Conservation (phyloP, 2,888 invertebrate genomes). For the Drosophila longiperda region DNA sequence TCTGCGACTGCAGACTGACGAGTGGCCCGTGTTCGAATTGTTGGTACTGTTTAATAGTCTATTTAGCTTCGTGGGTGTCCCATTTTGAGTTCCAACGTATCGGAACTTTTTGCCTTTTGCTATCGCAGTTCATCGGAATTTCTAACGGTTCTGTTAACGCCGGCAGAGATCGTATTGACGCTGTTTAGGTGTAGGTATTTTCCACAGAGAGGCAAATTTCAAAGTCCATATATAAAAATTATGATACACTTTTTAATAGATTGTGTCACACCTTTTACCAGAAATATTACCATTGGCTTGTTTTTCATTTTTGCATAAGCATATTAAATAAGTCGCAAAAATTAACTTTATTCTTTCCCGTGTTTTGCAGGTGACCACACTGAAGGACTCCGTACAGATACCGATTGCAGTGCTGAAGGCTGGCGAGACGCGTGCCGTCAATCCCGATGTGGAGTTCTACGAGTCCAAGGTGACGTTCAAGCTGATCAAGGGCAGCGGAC, state of each 20-base stretch:
- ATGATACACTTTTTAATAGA: not conserved
- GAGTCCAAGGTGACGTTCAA: conserved; percentile 94
- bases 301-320: not conserved
- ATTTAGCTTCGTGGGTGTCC: not conserved
- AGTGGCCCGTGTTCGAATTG: conserved; percentile 20
- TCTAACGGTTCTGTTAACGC: not conserved
- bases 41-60: conserved; percentile 29
- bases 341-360: not conserved
- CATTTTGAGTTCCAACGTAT: not conserved
- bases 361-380: conserved; percentile 81
- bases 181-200: not conserved
- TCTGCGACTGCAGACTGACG: conserved; percentile 29
- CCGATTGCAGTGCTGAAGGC: conserved; percentile 93
- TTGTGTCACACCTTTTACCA: not conserved
- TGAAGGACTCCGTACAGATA: conserved; percentile 90
- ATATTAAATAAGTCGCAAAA: not conserved
- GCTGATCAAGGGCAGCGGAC: conserved; percentile 91
- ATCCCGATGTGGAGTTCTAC: conserved; percentile 93
- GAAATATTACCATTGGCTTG: not conserved
- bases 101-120: conserved; percentile 1
- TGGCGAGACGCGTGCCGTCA: conserved; percentile 90
- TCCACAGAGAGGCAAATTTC: not conserved
- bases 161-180: not conserved
- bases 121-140: conserved; percentile 8
- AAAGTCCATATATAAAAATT: not conserved